These are phyloP conservation scores for Pseudomugil gertrudae DNA, from an alignment of 2,797 vertebrate species.

Conservation along the genomic window DNA sequence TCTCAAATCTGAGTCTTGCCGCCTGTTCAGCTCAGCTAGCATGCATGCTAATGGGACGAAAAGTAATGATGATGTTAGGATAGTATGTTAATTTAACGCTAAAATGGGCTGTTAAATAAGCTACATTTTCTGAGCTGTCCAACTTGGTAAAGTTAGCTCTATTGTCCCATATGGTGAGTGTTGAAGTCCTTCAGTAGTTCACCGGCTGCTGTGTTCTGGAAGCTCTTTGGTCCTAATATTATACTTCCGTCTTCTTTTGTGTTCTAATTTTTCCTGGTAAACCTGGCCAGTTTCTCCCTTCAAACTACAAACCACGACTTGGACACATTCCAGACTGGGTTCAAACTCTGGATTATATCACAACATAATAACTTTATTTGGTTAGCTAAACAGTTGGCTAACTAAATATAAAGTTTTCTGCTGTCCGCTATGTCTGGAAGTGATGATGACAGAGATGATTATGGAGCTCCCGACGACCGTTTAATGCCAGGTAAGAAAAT, in stretches of 20 bases:
- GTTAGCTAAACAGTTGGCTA: conserved; percentile 77
- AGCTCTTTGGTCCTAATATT: conserved; percentile 34
- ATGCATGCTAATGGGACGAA: conserved; percentile 72
- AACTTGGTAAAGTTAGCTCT: conserved; percentile 48
- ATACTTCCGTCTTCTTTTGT: conserved; percentile 77
- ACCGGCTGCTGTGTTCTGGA: conserved; percentile 23
- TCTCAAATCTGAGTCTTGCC: conserved; percentile 48
- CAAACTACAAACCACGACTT: conserved; percentile 50
- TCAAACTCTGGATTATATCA: conserved; percentile 62
- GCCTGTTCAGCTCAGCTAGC: conserved; percentile 74
- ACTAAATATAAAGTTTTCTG: conserved; percentile 70
- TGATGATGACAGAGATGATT: conserved; percentile 84
- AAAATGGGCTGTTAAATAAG: conserved; percentile 39
- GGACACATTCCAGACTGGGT: conserved; percentile 65
- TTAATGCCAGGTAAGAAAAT: conserved; percentile 80
- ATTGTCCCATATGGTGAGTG: conserved; percentile 20
- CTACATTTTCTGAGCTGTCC: conserved; percentile 28
- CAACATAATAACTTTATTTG: conserved; percentile 65
- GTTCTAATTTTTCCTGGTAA: conserved; percentile 60
- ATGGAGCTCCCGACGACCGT: conserved; percentile 77
- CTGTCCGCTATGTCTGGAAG: conserved; percentile 82
- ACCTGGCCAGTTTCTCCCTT: conserved; percentile 53
- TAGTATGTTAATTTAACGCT: conserved; percentile 53
- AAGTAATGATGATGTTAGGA: conserved; percentile 57
- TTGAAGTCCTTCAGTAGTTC: conserved; percentile 18